A percentile compares a stretch with the other conserved stretches of the same genome.
Conservation (phyloP, 2,888 invertebrate species). For the Trachelus tabidus region DNA sequence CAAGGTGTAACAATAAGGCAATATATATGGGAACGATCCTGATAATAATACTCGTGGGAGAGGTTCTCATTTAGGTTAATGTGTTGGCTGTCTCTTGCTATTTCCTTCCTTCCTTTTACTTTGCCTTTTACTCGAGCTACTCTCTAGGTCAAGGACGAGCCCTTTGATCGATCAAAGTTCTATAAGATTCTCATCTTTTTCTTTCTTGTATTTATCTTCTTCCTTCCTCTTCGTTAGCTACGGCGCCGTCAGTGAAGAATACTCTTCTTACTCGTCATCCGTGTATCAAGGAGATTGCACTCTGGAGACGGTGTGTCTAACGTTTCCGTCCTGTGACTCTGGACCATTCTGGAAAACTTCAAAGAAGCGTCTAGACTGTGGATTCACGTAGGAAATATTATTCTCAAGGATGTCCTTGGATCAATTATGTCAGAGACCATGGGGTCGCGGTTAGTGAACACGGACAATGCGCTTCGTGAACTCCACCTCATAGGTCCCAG, state of each 20-base stretch:
- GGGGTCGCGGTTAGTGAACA: conserved; percentile 55
- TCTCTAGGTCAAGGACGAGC: conserved; percentile 40
- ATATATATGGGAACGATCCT: conserved; percentile 45
- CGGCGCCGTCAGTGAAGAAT: not conserved
- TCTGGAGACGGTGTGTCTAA: not conserved
- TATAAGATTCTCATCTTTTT: not conserved
- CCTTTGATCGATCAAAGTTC: not conserved
- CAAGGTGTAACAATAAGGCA: conserved; percentile 33
- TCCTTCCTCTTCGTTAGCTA: not conserved
- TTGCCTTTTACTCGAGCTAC: not conserved
- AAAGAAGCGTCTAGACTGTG: not conserved
- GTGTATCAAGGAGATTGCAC: not conserved
- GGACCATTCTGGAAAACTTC: not conserved
- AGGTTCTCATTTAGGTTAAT: conserved; percentile 36
- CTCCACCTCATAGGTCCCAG: conserved; percentile 35
- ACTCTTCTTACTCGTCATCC: not conserved
- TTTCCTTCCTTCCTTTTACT: conserved; percentile 20
- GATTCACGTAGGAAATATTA: not conserved
- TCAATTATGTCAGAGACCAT: conserved; percentile 32
- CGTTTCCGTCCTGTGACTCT: not conserved
- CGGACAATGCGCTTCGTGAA: conserved; percentile 54
- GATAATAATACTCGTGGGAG: conserved; percentile 30
- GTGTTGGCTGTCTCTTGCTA: conserved; percentile 21
- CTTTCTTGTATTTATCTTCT: not conserved
- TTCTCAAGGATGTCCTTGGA: not conserved